Conservation (phyloP, 2,113 vertebrate species). For the Xyrauchen texanus region DNA sequence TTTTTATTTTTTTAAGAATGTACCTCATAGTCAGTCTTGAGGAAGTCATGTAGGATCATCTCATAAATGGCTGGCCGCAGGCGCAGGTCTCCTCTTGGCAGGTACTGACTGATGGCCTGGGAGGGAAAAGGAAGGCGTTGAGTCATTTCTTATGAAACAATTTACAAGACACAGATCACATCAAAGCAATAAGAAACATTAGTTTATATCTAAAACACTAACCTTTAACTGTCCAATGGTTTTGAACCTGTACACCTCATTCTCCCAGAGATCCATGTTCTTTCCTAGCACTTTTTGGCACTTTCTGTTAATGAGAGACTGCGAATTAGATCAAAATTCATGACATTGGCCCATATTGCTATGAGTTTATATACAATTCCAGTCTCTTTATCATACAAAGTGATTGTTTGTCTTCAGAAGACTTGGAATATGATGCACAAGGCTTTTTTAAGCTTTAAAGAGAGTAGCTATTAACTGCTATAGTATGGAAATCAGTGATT, state of each 20-base stretch:
- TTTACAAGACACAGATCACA: no score
- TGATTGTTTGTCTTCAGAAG: no score
- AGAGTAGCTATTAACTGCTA: no score
- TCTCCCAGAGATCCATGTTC: constrained; percentile 98
- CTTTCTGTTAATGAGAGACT: constrained; percentile 77
- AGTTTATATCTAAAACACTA: constrained; percentile 36
- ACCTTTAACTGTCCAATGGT: constrained; percentile 97
- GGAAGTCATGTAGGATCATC: constrained; percentile 97
- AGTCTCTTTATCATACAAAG: no score
- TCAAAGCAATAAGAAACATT: background rate
- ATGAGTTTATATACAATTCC: background rate
- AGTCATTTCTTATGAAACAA: no score
- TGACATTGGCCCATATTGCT: background rate
- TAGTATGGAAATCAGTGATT: no score
- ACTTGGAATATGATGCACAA: no score
- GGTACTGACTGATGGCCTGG: constrained; percentile 94
- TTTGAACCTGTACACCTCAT: constrained; percentile 97
- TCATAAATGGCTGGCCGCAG: constrained; percentile 96
- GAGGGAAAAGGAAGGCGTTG: background rate
- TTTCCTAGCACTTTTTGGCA: constrained; percentile 98
- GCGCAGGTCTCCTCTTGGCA: constrained; percentile 91
- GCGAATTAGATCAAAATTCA: background rate
- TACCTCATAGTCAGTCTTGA: constrained; percentile 96
- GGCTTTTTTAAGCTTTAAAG: no score
- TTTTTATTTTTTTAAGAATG: background rate